Conservation (phyloP, 2,113 vertebrate species). For the Pelusios castaneus region DNA sequence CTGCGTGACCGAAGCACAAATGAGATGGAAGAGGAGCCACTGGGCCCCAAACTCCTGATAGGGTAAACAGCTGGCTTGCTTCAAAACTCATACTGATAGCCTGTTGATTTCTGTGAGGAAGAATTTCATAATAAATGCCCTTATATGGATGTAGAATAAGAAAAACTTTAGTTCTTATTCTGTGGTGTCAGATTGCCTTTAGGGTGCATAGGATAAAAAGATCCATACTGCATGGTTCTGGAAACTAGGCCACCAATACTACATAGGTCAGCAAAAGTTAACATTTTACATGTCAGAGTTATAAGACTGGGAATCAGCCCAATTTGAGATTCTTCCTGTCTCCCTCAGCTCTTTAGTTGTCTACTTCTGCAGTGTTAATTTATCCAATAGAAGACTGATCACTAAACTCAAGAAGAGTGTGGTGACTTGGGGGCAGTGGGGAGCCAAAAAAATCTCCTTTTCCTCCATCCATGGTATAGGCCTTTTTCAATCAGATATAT, state of each 20-base stretch:
- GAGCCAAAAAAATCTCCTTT: neutral
- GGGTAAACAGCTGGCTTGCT: neutral
- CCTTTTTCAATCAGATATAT: neutral
- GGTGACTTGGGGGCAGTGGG: neutral
- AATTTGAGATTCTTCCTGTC: too few species aligned
- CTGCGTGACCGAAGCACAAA: neutral
- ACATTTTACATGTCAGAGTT: neutral
- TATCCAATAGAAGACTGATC: neutral
- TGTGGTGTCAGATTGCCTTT: neutral
- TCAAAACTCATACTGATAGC: neutral
- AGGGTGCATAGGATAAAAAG: conserved; percentile 10
- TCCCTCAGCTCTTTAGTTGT: neutral
- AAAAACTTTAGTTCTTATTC: neutral
- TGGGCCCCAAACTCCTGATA: neutral
- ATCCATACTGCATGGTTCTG: neutral
- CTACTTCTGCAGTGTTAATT: neutral
- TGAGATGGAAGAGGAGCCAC: neutral
- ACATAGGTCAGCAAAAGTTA: neutral
- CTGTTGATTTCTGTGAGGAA: neutral
- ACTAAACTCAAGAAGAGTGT: neutral
- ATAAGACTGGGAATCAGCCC: neutral
- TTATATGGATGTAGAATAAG: neutral
- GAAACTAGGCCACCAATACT: neutral
- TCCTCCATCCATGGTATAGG: neutral
- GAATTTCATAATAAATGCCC: neutral